Evolutionary conservation across 2,888 invertebrate species (phyloP).

Genomic region (Gryllus longicercus): DNA sequence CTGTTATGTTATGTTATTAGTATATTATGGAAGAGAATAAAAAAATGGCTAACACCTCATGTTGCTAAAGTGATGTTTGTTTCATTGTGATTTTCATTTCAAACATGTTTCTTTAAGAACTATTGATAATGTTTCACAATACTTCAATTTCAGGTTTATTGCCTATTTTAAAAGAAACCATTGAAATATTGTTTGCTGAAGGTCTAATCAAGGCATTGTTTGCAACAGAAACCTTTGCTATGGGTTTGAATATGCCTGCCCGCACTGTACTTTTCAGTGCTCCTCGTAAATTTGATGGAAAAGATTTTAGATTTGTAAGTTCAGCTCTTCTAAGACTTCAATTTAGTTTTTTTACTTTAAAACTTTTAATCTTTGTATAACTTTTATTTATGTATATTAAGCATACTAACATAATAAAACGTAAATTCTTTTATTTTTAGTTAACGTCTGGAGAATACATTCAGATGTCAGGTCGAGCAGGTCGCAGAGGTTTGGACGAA

Average conservation of each 20-base stretch:
- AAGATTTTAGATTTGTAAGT: slow-evolving; percentile 85
- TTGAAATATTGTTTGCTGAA: slow-evolving; percentile 96
- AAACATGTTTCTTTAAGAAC: background rate
- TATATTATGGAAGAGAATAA: too few species aligned
- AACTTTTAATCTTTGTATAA: slow-evolving; percentile 22
- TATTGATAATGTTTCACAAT: background rate
- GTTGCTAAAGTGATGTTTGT: background rate
- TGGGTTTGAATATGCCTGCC: slow-evolving; percentile 99
- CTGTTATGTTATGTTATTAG: too few species aligned
- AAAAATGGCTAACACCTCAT: background rate
- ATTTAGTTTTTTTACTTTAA: slow-evolving; percentile 18
- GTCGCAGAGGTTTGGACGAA: slow-evolving; percentile 93
- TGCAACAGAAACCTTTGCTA: slow-evolving; percentile 99
- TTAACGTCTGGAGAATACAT: slow-evolving; percentile 97
- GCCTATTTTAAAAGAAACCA: slow-evolving; percentile 97
- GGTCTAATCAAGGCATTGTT: slow-evolving; percentile 97
- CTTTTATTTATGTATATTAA: slow-evolving; percentile 19
- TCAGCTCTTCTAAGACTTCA: slow-evolving; percentile 28
- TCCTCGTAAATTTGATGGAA: slow-evolving; percentile 95
- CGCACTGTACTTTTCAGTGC: slow-evolving; percentile 96
- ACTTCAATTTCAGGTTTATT: slow-evolving; percentile 58
- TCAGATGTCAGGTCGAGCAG: slow-evolving; percentile 99
- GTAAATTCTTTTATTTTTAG: slow-evolving; percentile 44
- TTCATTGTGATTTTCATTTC: background rate
- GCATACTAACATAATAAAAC: background rate